Evolutionary conservation across 2,888 invertebrate species (phyloP), one percentile per base, ranked within the genome.

Genomic region (Drosophila acutilabella): DNA sequence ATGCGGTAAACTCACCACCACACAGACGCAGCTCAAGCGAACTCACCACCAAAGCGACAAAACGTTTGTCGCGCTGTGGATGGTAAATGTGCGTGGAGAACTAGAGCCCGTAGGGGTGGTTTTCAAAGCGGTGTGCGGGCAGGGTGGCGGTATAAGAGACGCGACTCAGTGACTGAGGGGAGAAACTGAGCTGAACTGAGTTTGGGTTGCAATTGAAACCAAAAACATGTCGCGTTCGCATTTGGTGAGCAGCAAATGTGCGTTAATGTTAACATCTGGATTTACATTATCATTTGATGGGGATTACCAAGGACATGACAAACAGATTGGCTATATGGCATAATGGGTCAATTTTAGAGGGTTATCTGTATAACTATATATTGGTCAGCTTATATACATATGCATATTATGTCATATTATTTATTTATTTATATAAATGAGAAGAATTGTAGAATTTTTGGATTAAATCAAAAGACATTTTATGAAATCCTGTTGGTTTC

Each of bases 21-120:
- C 64, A 13, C 20, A 11, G 7, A 23, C 23, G 36, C 18, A 7
- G 13, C 4, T 0, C 36, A 8, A n/a, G 10, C 8, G 4, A 45
- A 48, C n/a, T 62, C 66, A 62, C 58, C 50, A 50, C 36, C 45
- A 60, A 71, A 76, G 76, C 76, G 71, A 79, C 80, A 76, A 58
- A 64, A 47, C 48, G 13, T 60, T 64, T 64, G 64, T 68, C 8
- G 79, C 51, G 44, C 42, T 66, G 80, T 76, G 79, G 76, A 79
- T 48, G 61, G 41, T 62, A 60, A 50, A 4, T 48, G 40, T 48
- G 18, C 11, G 18, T 2, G 36, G 36, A 36, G 36, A 4, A 1
- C 11, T 5, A 40, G 47, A 2, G 52, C 16, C 5, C 7, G 44
- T 14, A 1, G 23, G 2, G 72, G 13, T 10, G 64, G 52, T 38